Evolutionary conservation across 37 sponge, comb jelly and placozoan genomes (phyloP).

Genomic region (Aplysina aerophoba): DNA sequence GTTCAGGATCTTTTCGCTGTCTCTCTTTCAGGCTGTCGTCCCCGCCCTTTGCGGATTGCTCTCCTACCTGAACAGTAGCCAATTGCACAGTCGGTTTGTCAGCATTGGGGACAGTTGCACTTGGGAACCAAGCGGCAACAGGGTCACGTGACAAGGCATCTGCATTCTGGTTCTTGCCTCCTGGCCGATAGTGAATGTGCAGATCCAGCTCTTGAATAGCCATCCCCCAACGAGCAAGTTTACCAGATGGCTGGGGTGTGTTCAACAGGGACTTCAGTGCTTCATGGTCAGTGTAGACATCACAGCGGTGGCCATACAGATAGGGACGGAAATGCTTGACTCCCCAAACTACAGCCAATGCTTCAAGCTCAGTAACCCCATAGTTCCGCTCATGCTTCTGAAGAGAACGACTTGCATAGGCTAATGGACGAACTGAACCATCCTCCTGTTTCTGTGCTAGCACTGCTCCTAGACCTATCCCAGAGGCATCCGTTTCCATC

Average conservation of each 20-base stretch:
- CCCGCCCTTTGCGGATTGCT: slow-evolving; percentile 10
- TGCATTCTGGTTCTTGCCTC: slow-evolving; percentile 23
- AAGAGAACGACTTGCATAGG: slow-evolving; percentile 49
- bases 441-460: slow-evolving; percentile 40
- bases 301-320: slow-evolving; percentile 36
- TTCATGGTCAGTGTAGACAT: slow-evolving; percentile 48
- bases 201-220: slow-evolving; percentile 36
- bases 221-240: slow-evolving; percentile 46
- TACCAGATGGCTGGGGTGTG: slow-evolving; percentile 44
- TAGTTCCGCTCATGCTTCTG: slow-evolving; percentile 41
- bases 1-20: slow-evolving; percentile 29
- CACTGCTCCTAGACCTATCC: slow-evolving; percentile 48
- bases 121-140: no score
- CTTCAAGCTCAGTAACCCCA: slow-evolving; percentile 50
- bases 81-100: not conserved
- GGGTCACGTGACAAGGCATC: slow-evolving; percentile 38
- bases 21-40: not conserved
- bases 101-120: no score
- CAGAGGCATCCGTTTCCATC: slow-evolving; percentile 56
- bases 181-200: slow-evolving; percentile 33
- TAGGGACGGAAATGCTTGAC: slow-evolving; percentile 54
- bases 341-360: slow-evolving; percentile 51
- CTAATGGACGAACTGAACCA: slow-evolving; percentile 14
- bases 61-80: not conserved
- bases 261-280: slow-evolving; percentile 36